These are phyloP conservation scores for Rhizomys pruinosus DNA, from an alignment of 2,113 vertebrate genomes.

Conservation along the genomic window DNA sequence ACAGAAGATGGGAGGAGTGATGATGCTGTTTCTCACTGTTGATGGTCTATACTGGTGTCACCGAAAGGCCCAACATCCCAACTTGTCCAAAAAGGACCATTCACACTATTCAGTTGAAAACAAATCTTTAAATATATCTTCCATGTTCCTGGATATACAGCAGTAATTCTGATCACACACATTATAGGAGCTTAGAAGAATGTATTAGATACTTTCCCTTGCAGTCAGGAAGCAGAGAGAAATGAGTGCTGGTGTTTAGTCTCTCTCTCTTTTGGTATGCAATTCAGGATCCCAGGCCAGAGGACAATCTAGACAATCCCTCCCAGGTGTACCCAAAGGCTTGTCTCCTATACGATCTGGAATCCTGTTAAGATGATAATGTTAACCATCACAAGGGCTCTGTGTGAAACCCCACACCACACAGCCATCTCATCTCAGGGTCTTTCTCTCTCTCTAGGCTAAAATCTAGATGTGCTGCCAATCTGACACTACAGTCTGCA, in stretches of 20 bases:
- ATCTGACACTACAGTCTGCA: too few species aligned
- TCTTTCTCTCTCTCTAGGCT: too few species aligned
- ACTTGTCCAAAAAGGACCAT: too few species aligned
- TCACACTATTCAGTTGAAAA: too few species aligned
- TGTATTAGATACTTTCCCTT: neutral
- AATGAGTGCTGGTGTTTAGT: fast-evolving
- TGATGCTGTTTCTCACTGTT: too few species aligned
- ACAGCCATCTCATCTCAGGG: too few species aligned
- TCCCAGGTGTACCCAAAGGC: neutral
- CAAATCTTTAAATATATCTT: neutral
- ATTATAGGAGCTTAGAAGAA: neutral
- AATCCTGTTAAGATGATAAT: neutral
- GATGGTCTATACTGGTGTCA: too few species aligned
- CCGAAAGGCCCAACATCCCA: too few species aligned
- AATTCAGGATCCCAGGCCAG: neutral
- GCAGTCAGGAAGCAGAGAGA: neutral
- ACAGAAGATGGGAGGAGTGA: too few species aligned
- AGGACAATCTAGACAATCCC: neutral
- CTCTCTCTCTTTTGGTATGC: neutral
- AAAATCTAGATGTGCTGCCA: too few species aligned
- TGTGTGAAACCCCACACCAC: neutral
- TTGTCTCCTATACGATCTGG: neutral
- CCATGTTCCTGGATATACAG: neutral
- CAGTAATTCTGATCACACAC: too few species aligned
- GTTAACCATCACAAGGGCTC: neutral